Conservation (phyloP, 2,797 vertebrate species). For the Labroides dimidiatus region DNA sequence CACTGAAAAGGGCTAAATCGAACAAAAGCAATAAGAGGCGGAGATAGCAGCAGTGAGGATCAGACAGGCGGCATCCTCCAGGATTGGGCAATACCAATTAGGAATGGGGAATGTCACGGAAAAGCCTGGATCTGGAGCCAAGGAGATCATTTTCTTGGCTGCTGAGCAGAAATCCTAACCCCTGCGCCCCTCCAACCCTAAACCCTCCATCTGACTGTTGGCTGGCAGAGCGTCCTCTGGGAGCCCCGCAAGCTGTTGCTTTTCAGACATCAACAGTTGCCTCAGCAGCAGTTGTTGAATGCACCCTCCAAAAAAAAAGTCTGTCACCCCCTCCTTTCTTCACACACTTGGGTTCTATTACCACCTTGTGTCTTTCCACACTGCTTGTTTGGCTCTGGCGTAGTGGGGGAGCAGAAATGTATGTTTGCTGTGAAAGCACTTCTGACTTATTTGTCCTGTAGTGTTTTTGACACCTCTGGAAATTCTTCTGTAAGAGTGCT, state of each 20-base stretch:
- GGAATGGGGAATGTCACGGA: conserved; percentile 63
- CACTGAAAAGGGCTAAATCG: conserved; percentile 17
- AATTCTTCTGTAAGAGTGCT: background rate
- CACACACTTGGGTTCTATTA: conserved; percentile 60
- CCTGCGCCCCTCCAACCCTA: conserved; percentile 68
- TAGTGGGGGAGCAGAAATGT: conserved; percentile 33
- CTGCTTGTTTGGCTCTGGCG: conserved; percentile 19
- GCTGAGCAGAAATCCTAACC: conserved; percentile 74
- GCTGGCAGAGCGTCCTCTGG: conserved; percentile 71
- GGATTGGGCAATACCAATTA: conserved; percentile 73
- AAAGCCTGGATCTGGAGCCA: conserved; percentile 73
- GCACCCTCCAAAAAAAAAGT: conserved; percentile 41
- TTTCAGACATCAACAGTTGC: conserved; percentile 82
- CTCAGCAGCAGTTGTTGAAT: conserved; percentile 79
- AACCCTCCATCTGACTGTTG: conserved; percentile 79
- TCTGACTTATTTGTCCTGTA: background rate
- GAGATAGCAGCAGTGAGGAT: conserved; percentile 45
- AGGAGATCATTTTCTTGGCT: conserved; percentile 76
- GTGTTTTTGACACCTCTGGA: conserved; percentile 7
- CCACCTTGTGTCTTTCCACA: conserved; percentile 62
- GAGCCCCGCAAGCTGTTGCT: conserved; percentile 80
- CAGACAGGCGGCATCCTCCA: conserved; percentile 41
- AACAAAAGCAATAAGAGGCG: conserved; percentile 38
- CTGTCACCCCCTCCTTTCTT: conserved; percentile 7
- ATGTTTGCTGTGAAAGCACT: conserved; percentile 37